These are phyloP conservation scores for Crotalus horridus DNA, from an alignment of 2,113 vertebrate species.

Conservation along the genomic window DNA sequence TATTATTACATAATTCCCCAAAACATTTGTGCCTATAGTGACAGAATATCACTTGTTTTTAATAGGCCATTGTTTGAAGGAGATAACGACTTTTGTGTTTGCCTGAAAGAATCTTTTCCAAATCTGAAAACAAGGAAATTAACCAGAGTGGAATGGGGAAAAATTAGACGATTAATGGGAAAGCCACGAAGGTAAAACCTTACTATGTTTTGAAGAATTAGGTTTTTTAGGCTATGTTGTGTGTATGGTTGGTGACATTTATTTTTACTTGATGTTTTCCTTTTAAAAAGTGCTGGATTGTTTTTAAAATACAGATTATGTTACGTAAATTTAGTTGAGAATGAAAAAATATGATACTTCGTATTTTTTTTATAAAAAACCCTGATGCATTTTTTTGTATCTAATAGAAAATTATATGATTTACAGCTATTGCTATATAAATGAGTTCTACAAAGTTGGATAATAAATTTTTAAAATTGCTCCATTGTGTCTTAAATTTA, in stretches of 20 bases:
- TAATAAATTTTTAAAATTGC: not conserved
- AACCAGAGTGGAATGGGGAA: constrained; percentile 96
- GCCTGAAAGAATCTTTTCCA: constrained; percentile 96
- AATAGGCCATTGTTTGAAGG: constrained; percentile 95
- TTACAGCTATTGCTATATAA: not conserved
- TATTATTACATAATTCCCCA: not conserved
- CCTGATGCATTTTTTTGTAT: not conserved
- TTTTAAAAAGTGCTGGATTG: not conserved
- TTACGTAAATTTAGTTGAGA: not conserved
- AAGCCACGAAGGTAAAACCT: constrained; percentile 89
- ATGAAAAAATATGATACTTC: not conserved
- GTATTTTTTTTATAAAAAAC: not conserved
- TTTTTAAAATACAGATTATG: not conserved
- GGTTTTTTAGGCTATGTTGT: not conserved
- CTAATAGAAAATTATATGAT: not conserved
- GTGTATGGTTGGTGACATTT: not conserved
- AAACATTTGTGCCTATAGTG: constrained; percentile 2
- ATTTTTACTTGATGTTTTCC: not conserved
- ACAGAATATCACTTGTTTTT: constrained; percentile 55
- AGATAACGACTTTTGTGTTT: constrained; percentile 98
- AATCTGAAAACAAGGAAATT: constrained; percentile 95
- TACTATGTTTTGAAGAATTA: not conserved
- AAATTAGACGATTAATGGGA: constrained; percentile 95
- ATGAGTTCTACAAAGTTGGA: not conserved
- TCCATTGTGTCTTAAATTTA: not conserved